A percentile compares a stretch with the other conserved stretches of the same genome.
Conservation (phyloP, 2,113 vertebrate genomes). For the Tretioscincus oriximinensis region DNA sequence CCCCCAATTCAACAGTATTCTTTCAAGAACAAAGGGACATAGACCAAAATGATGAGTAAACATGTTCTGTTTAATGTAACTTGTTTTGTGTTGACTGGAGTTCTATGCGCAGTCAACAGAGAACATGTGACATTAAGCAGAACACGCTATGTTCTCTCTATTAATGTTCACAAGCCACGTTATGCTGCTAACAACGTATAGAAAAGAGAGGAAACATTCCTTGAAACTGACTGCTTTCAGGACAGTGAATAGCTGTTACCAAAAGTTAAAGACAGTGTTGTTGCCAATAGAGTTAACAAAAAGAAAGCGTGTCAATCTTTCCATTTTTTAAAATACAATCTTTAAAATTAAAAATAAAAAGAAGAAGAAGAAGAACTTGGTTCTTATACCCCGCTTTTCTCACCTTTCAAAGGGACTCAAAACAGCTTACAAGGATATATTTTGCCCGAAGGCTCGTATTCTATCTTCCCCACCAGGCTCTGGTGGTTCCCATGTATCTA, state of each 20-base stretch:
- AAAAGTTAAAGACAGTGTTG: conserved; percentile 56
- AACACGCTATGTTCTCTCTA: conserved; percentile 36
- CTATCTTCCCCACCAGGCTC: no score
- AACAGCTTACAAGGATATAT: no score
- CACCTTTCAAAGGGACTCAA: no score
- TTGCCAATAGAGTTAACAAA: conserved; percentile 40
- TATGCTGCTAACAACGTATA: conserved; percentile 58
- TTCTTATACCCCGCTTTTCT: no score
- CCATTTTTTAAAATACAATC: conserved; percentile 8
- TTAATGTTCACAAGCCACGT: conserved; percentile 55
- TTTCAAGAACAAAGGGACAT: conserved; percentile 10
- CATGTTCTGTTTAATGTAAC: background rate
- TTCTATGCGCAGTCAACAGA: background rate
- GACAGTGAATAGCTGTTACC: conserved; percentile 54
- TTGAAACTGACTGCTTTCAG: conserved; percentile 57
- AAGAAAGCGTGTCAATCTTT: conserved; percentile 39
- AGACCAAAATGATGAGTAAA: conserved; percentile 2
- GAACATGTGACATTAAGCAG: conserved; percentile 30
- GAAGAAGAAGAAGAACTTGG: no score
- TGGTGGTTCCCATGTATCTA: no score
- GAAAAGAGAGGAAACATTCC: conserved; percentile 52
- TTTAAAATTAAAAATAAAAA: no score
- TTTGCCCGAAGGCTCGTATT: no score
- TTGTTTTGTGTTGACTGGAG: conserved; percentile 32
- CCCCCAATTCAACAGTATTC: background rate